phyloP scores from a whole-genome alignment of 53 echinoderm and acorn worm genomes.

The Echinometra lucunter region DNA sequence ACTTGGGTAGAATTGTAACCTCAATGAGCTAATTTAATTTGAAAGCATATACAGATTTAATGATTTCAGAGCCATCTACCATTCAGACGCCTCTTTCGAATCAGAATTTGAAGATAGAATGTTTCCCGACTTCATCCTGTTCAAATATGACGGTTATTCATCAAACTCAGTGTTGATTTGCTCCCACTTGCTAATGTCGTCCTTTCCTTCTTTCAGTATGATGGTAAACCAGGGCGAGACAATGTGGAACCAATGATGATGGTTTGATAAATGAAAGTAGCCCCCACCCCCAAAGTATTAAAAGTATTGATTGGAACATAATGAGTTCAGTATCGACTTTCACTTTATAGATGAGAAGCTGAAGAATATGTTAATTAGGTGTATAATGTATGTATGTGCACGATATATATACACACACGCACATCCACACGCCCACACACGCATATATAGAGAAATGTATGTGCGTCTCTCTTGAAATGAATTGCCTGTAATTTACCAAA shows the following conservation, averaged over 20 bases:
- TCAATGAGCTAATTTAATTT: neutral
- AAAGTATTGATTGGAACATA: neutral
- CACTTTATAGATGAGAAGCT: neutral
- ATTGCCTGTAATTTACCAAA: too few species aligned
- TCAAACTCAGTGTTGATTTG: constrained; percentile 3
- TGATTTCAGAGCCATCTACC: neutral
- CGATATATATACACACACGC: too few species aligned
- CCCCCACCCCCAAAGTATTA: too few species aligned
- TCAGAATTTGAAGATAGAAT: neutral
- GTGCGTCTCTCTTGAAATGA: too few species aligned
- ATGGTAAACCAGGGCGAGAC: neutral
- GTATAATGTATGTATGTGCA: neutral
- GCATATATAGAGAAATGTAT: too few species aligned
- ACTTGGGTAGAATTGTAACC: too few species aligned
- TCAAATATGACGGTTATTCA: constrained; percentile 1
- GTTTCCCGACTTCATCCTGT: neutral
- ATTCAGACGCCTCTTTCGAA: neutral
- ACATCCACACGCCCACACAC: too few species aligned
- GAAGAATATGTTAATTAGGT: neutral
- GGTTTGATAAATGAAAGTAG: neutral
- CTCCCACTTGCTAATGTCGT: neutral
- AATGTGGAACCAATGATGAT: constrained; percentile 1
- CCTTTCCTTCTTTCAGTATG: neutral
- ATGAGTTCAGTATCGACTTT: neutral
- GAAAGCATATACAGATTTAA: neutral